Conservation (phyloP, 2,888 invertebrate species). For the Pachycephus smyrnensis region DNA sequence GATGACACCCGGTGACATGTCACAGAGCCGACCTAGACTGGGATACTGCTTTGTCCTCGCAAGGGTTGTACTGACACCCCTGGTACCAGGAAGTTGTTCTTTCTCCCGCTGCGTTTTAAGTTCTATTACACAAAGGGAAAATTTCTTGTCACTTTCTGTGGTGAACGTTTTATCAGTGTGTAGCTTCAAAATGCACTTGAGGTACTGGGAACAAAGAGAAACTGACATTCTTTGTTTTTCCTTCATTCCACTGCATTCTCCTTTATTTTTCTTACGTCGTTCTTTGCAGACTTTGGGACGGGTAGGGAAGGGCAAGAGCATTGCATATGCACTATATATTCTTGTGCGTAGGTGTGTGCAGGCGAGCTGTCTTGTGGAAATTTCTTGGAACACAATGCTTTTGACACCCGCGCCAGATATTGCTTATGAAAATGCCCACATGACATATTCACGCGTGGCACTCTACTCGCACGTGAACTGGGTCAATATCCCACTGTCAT, state of each 20-base stretch:
- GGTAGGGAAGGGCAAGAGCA: background rate
- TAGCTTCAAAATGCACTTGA: background rate
- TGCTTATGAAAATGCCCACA: background rate
- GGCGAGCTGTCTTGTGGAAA: background rate
- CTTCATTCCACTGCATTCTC: background rate
- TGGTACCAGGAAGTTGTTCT: background rate
- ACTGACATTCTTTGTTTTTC: background rate
- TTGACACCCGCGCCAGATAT: background rate
- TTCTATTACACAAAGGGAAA: background rate
- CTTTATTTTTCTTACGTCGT: background rate
- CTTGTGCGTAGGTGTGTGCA: background rate
- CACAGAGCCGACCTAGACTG: background rate
- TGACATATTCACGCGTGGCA: conserved; percentile 29
- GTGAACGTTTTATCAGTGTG: background rate
- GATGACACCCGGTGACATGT: background rate
- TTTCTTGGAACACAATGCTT: background rate
- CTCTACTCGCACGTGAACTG: conserved; percentile 39
- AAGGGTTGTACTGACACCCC: background rate
- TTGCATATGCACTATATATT: background rate
- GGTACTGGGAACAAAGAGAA: background rate
- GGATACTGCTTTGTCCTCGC: background rate
- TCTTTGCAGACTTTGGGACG: background rate
- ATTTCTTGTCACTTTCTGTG: background rate
- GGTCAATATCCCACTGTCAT: conserved; percentile 52
- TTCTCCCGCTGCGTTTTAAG: background rate